These are phyloP conservation scores for Sphaerophoria taeniata DNA, from an alignment of 2,888 invertebrate species.

Conservation along the genomic window DNA sequence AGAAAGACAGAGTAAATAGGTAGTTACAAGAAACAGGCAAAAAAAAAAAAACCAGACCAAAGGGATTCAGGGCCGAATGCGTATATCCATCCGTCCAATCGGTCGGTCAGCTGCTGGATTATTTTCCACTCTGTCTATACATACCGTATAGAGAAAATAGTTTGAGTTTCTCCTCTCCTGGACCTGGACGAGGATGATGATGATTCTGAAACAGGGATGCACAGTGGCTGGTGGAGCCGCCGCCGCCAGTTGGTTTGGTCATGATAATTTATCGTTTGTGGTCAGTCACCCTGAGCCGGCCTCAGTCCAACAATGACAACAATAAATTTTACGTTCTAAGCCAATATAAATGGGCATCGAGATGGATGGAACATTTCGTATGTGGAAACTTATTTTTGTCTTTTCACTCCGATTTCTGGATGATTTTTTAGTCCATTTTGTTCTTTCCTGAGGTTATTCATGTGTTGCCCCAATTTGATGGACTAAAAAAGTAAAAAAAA, in stretches of 20 bases:
- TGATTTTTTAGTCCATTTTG: background rate
- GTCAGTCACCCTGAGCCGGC: slow-evolving; percentile 73
- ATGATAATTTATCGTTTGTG: slow-evolving; percentile 73
- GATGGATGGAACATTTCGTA: background rate
- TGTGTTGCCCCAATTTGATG: slow-evolving; percentile 58
- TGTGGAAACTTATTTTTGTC: slow-evolving; percentile 27
- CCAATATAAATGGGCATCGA: slow-evolving; percentile 34
- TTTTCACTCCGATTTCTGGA: slow-evolving; percentile 29
- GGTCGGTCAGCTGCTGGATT: slow-evolving; percentile 65
- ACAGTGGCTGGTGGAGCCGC: slow-evolving; percentile 9
- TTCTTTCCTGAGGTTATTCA: slow-evolving; percentile 51
- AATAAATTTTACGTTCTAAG: slow-evolving; percentile 63
- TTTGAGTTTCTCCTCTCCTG: background rate
- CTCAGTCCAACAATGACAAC: slow-evolving; percentile 72
- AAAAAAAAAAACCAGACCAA: slow-evolving; percentile 7
- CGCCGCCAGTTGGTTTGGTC: slow-evolving; percentile 34
- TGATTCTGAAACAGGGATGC: slow-evolving; percentile 49
- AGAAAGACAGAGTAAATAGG: slow-evolving; percentile 41
- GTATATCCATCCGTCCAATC: slow-evolving; percentile 28
- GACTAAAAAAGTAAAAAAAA: slow-evolving; percentile 18
- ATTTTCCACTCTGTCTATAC: background rate
- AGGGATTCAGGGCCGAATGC: slow-evolving; percentile 21
- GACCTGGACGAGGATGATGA: background rate
- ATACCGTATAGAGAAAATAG: background rate
- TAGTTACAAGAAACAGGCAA: background rate